A percentile compares a stretch with the other conserved stretches of the same genome.
These are phyloP conservation scores for Ophiodon elongatus DNA, from an alignment of 2,113 vertebrate genomes.

Conservation along the genomic window DNA sequence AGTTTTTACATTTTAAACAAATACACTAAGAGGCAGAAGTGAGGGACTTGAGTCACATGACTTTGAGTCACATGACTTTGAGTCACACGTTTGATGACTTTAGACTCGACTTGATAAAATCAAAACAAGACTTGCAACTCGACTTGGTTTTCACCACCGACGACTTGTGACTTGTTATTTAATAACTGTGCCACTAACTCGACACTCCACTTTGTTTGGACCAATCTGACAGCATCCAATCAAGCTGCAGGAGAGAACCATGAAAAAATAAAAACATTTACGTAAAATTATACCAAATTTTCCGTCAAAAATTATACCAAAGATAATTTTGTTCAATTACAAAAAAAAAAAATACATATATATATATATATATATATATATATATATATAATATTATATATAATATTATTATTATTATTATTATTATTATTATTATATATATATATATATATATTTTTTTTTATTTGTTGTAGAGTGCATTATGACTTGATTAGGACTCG, in stretches of 20 bases:
- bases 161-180: not conserved
- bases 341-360: no score
- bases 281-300: no score
- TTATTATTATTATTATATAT: no score
- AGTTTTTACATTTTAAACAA: not conserved
- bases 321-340: no score
- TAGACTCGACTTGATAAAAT: not conserved
- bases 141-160: not conserved
- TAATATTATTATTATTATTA: no score
- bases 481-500: not conserved
- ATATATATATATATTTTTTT: no score
- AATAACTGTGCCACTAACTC: not conserved
- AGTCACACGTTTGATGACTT: not conserved
- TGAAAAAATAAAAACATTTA: no score
- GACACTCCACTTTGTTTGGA: not conserved
- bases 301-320: not conserved
- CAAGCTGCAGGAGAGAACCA: not conserved
- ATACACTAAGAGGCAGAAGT: not conserved
- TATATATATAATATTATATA: no score
- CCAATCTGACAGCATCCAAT: not conserved
- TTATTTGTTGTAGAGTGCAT: no score
- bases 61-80: no score
- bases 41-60: not conserved
- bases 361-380: no score
- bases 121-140: not conserved